phyloP scores from a whole-genome alignment of 2,113 vertebrate species.

The Micronycteris hirsuta region DNA sequence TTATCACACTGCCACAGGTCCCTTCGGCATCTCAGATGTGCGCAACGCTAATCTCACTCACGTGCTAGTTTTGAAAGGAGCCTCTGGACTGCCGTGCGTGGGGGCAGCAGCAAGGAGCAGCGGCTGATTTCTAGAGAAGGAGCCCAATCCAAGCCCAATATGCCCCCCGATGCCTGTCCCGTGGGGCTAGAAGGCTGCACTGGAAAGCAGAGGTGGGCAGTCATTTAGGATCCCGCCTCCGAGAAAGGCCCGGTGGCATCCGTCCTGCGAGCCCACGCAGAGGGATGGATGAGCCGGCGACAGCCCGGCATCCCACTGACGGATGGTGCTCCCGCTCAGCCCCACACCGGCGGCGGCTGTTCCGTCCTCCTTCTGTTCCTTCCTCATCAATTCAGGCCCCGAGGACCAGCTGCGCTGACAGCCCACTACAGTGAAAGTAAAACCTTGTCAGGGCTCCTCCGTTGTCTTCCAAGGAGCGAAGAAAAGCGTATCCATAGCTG shows the following conservation, averaged over 20 bases:
- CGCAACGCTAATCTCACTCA: not conserved
- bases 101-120: not conserved
- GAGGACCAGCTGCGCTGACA: conserved; percentile 57
- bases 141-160: not conserved
- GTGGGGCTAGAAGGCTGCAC: not conserved
- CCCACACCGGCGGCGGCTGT: conserved; percentile 30
- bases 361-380: conserved; percentile 41
- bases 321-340: not conserved
- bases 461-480: conserved; percentile 48
- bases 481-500: not conserved
- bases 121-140: not conserved
- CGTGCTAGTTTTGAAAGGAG: not conserved
- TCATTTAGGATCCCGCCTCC: not conserved
- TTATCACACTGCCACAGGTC: not conserved
- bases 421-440: conserved; percentile 63
- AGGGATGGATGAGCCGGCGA: conserved; percentile 48
- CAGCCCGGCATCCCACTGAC: conserved; percentile 36
- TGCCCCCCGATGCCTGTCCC: not conserved
- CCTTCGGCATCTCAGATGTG: not conserved
- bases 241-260: not conserved
- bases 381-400: conserved; percentile 58
- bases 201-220: not conserved
- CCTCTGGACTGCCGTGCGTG: not conserved
- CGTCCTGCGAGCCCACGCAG: conserved; percentile 29
- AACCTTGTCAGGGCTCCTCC: conserved; percentile 57